phyloP scores from a whole-genome alignment of 1,140 invertebrate genomes.

The Hylyphantes graminicola region DNA sequence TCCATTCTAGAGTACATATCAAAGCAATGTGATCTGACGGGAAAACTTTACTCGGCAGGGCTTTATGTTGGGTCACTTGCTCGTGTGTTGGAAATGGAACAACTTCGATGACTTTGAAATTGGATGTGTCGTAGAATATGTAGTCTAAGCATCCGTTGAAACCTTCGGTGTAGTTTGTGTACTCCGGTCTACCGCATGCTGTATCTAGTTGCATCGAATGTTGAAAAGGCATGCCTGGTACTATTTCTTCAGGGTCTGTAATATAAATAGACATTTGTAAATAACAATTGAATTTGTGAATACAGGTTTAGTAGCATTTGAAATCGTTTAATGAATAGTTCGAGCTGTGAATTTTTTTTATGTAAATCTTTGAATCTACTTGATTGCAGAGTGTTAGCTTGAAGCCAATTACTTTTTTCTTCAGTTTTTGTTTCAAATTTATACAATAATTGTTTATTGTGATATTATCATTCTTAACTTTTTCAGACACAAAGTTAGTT shows the following conservation, averaged over 20 bases:
- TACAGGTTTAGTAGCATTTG: too few species aligned
- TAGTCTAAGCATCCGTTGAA: constrained; percentile 93
- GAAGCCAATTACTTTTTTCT: too few species aligned
- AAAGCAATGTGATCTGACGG: constrained; percentile 94
- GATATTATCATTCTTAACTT: too few species aligned
- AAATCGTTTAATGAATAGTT: too few species aligned
- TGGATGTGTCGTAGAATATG: constrained; percentile 73
- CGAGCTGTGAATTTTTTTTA: too few species aligned
- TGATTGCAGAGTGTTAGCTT: too few species aligned
- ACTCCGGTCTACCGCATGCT: constrained; percentile 72
- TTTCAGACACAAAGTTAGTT: too few species aligned
- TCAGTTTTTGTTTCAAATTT: too few species aligned
- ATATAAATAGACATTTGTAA: constrained; percentile 8
- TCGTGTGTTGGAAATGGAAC: constrained; percentile 83
- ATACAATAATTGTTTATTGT: too few species aligned
- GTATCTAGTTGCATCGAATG: constrained; percentile 71
- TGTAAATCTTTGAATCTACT: too few species aligned
- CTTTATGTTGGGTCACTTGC: constrained; percentile 77
- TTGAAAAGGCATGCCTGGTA: constrained; percentile 79
- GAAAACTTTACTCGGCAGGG: constrained; percentile 85
- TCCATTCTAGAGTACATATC: constrained; percentile 81
- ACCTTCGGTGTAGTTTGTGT: constrained; percentile 85
- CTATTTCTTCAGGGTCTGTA: constrained; percentile 75
- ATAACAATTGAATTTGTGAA: too few species aligned
- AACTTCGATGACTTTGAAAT: constrained; percentile 65